Percentiles rank a stretch among this genome's conserved stretches.
These are phyloP conservation scores for Triops cancriformis DNA, from an alignment of 1,140 invertebrate genomes.

Conservation along the genomic window DNA sequence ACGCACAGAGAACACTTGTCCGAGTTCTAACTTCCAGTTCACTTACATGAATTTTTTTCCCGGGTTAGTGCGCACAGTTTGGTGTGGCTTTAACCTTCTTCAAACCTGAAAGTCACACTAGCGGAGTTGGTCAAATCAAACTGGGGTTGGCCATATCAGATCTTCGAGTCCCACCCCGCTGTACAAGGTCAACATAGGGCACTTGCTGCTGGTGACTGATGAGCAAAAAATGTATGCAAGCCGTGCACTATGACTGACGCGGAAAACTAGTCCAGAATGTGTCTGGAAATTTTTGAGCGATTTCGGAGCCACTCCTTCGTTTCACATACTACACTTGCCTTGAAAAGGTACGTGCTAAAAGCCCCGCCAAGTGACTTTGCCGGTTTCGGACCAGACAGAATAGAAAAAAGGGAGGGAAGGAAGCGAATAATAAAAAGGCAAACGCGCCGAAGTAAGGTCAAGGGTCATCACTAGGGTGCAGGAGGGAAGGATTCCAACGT, in stretches of 20 bases:
- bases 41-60: too few relatives aligned
- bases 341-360: neutral
- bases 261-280: too few relatives aligned
- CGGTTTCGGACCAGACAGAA: neutral
- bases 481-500: neutral
- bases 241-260: too few relatives aligned
- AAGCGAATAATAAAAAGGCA: neutral
- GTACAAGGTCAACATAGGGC: neutral
- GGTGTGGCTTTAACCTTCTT: neutral
- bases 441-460: neutral
- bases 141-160: neutral
- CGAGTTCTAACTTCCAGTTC: neutral
- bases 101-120: neutral
- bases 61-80: too few relatives aligned
- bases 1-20: neutral
- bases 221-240: neutral
- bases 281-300: too few relatives aligned
- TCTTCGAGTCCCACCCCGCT: neutral
- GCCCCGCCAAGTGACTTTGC: neutral
- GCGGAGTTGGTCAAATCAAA: neutral
- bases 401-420: neutral
- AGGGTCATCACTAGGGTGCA: neutral
- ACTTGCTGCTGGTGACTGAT: neutral
- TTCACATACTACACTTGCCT: too few relatives aligned
- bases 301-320: too few relatives aligned